Conservation (phyloP, 2,113 vertebrate genomes). For the Cervus canadensis region DNA sequence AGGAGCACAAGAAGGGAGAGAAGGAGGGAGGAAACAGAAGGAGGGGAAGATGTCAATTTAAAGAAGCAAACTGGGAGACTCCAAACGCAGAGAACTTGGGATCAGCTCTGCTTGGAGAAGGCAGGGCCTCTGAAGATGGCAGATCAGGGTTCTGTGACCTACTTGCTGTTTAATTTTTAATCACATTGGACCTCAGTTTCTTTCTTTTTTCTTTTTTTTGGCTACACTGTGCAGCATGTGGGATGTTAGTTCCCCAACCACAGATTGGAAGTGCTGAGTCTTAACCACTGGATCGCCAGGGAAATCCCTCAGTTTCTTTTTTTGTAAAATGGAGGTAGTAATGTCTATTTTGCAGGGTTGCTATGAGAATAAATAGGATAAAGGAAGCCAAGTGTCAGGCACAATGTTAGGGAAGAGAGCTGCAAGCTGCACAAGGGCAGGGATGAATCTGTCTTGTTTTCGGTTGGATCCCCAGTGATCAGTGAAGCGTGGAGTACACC, state of each 20-base stretch:
- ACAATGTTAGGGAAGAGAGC: neutral
- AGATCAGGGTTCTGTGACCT: neutral
- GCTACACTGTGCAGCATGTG: neutral
- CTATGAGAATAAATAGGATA: neutral
- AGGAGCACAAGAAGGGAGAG: neutral
- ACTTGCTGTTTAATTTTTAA: neutral
- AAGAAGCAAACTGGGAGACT: neutral
- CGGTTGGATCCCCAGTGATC: neutral
- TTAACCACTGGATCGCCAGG: neutral
- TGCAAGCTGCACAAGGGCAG: rapidly evolving
- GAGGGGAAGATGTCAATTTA: neutral
- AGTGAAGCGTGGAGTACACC: rapidly evolving
- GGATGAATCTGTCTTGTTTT: neutral
- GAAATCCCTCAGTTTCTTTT: neutral
- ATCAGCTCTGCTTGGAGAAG: too few species aligned
- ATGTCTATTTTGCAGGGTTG: neutral
- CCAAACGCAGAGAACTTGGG: neutral
- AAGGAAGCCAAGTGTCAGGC: neutral
- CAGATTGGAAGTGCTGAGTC: neutral
- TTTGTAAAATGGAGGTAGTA: neutral
- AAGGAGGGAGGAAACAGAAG: neutral
- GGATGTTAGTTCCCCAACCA: neutral
- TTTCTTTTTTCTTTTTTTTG: neutral
- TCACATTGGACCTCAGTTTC: neutral
- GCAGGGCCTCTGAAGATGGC: neutral